Conservation (phyloP, 2,888 invertebrate genomes). For the Dicyrtoma fusca region DNA sequence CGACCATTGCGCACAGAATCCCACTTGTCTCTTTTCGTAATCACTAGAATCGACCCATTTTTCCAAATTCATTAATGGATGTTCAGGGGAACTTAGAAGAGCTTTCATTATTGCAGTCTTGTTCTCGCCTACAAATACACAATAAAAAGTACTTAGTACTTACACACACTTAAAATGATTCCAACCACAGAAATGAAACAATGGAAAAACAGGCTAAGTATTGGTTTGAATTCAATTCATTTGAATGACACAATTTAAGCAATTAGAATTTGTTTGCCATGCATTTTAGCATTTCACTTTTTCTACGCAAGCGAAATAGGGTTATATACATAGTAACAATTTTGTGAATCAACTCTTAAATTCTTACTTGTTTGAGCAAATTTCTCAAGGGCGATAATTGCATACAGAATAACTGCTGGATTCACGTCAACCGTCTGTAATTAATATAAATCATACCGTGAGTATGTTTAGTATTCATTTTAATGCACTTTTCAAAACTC, state of each 20-base stretch:
- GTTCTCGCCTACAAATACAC: conserved; percentile 70
- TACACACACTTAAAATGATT: background rate
- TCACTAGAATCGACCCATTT: conserved; percentile 67
- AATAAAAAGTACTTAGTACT: conserved; percentile 29
- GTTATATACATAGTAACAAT: too few relatives aligned
- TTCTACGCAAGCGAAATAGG: too few relatives aligned
- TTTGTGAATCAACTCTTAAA: background rate
- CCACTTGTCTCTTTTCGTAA: conserved; percentile 78
- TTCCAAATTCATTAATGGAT: conserved; percentile 75
- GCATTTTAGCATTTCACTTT: too few relatives aligned
- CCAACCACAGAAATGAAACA: background rate
- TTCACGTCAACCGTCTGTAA: conserved; percentile 63
- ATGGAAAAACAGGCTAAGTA: background rate
- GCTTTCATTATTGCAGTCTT: conserved; percentile 75
- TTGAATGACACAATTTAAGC: too few relatives aligned
- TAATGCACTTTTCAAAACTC: too few relatives aligned
- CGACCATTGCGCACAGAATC: conserved; percentile 91
- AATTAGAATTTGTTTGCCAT: too few relatives aligned
- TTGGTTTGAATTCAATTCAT: background rate
- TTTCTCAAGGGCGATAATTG: conserved; percentile 87
- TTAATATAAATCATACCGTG: too few relatives aligned
- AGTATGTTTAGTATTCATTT: too few relatives aligned
- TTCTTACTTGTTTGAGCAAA: conserved; percentile 81
- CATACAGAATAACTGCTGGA: conserved; percentile 78
- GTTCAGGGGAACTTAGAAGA: conserved; percentile 66